A percentile compares a stretch with the other conserved stretches of the same genome.
Conservation (phyloP, 2,113 vertebrate genomes). For the Cercopithecus mona region DNA sequence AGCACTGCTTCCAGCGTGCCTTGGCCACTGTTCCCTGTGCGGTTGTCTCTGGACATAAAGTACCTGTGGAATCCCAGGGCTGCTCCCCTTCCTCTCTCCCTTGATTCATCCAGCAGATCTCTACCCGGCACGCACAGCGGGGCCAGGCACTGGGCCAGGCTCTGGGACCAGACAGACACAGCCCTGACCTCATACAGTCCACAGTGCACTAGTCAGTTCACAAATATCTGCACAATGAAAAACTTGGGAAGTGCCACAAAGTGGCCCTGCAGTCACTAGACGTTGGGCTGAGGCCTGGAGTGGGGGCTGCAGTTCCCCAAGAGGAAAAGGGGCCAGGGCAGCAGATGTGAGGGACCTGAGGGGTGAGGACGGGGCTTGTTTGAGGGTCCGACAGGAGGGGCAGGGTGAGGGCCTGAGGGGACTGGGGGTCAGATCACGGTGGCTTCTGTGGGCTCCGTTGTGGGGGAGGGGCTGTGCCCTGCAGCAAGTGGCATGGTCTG, state of each 20-base stretch:
- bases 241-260: not conserved
- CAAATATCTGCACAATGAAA: not conserved
- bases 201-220: not conserved
- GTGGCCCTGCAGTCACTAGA: not conserved
- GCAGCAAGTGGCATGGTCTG: not conserved
- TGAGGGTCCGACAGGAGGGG: not conserved
- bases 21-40: not conserved
- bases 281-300: not conserved
- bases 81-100: not conserved
- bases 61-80: not conserved
- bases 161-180: not conserved
- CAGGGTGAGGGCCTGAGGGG: not conserved
- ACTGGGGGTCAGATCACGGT: not conserved
- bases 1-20: accelerated
- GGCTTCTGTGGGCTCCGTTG: not conserved
- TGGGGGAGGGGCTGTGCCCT: not conserved
- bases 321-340: not conserved
- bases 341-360: not conserved
- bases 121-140: not conserved
- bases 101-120: not conserved
- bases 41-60: not conserved
- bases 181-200: not conserved
- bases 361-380: not conserved
- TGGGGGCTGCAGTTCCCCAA: not conserved
- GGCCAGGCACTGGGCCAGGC: not conserved